Conservation (phyloP, 1,140 invertebrate species). For the Bombus pyrosoma region DNA sequence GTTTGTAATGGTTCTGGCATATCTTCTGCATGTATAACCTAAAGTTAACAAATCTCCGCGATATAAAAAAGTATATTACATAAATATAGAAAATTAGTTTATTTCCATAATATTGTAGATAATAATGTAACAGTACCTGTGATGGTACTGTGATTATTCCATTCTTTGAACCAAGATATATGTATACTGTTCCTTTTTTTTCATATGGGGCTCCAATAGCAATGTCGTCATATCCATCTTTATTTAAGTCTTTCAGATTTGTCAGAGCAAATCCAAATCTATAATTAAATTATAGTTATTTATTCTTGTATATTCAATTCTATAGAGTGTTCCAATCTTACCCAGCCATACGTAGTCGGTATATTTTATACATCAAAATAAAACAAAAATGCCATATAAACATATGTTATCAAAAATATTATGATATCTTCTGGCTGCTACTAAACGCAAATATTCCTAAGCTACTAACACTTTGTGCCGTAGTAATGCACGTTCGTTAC, state of each 20-base stretch:
- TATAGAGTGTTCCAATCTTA: no score
- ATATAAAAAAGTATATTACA: conserved; percentile 65
- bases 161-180: conserved; percentile 91
- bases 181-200: conserved; percentile 91
- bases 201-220: conserved; percentile 97
- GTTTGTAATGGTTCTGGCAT: conserved; percentile 85
- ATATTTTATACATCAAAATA: no score
- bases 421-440: no score
- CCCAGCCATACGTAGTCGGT: no score
- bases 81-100: conserved; percentile 55
- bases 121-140: conserved; percentile 83
- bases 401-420: no score
- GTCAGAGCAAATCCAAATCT: conserved; percentile 94
- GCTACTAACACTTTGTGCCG: no score
- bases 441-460: no score
- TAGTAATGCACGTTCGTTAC: no score
- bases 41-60: not conserved
- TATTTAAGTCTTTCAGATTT: conserved; percentile 94
- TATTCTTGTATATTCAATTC: not conserved
- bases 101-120: conserved; percentile 25
- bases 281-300: conserved; percentile 16
- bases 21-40: conserved; percentile 84
- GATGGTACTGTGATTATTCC: conserved; percentile 89
- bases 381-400: no score
- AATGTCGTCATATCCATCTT: conserved; percentile 94